These are phyloP conservation scores for Phymatocera aterrima DNA, from an alignment of 2,888 invertebrate genomes.

Conservation along the genomic window DNA sequence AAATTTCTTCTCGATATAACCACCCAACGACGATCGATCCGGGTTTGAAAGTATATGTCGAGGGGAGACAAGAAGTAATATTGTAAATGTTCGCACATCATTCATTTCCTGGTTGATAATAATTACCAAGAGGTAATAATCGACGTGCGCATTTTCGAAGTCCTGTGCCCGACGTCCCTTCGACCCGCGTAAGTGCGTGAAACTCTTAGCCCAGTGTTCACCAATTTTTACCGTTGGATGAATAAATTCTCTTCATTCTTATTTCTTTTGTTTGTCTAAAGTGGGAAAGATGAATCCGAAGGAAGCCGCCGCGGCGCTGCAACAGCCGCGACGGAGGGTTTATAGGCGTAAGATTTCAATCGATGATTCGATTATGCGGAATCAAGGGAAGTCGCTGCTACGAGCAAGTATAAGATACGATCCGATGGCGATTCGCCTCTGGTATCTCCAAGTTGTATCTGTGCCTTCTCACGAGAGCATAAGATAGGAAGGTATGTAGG, in stretches of 20 bases:
- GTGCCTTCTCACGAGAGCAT: slow-evolving; percentile 17
- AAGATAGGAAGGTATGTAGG: neutral
- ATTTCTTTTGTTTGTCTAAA: neutral
- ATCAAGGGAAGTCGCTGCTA: slow-evolving; percentile 14
- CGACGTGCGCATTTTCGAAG: neutral
- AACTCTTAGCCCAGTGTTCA: neutral
- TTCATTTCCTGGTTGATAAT: neutral
- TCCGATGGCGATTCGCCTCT: slow-evolving; percentile 32
- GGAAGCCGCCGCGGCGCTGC: neutral
- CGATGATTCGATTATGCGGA: slow-evolving; percentile 34
- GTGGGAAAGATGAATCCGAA: slow-evolving; percentile 3
- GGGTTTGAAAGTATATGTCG: neutral
- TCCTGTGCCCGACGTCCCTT: neutral
- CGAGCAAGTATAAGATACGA: slow-evolving; percentile 26
- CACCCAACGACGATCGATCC: neutral
- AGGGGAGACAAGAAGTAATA: neutral
- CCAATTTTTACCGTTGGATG: slow-evolving; percentile 6
- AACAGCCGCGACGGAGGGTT: neutral
- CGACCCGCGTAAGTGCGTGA: neutral
- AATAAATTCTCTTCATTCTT: neutral
- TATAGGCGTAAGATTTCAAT: slow-evolving; percentile 36
- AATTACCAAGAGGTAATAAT: neutral
- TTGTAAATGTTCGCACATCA: too few relatives aligned
- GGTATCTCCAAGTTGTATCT: slow-evolving; percentile 22
- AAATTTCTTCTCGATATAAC: neutral